Conservation (phyloP, 2,888 invertebrate genomes). For the Sialis lutaria region DNA sequence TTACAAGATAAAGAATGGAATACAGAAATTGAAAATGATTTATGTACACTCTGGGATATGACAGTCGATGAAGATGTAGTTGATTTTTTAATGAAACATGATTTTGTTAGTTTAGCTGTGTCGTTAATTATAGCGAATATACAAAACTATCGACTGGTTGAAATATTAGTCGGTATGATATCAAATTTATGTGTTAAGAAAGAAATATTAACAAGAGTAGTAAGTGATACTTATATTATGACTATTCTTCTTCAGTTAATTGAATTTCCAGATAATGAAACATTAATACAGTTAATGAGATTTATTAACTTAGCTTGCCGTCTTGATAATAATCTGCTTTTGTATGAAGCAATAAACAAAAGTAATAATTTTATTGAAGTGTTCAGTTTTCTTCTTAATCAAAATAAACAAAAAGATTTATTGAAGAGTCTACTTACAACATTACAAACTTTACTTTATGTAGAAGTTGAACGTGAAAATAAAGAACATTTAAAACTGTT, state of each 20-base stretch:
- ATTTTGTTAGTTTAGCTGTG: slow-evolving; percentile 45
- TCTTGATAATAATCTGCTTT: neutral
- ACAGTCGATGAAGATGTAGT: slow-evolving; percentile 63
- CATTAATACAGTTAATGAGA: slow-evolving; percentile 55
- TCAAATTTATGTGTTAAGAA: slow-evolving; percentile 65
- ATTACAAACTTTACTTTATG: neutral
- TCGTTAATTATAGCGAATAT: slow-evolving; percentile 35
- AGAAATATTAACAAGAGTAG: slow-evolving; percentile 36
- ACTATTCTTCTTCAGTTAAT: slow-evolving; percentile 35
- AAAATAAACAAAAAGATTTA: slow-evolving; percentile 15
- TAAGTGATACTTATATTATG: slow-evolving; percentile 37
- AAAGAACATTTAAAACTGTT: neutral
- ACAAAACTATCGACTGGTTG: slow-evolving; percentile 46
- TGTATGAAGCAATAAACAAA: neutral
- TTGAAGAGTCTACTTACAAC: neutral
- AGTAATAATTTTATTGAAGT: neutral
- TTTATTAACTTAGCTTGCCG: slow-evolving; percentile 32
- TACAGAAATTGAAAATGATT: slow-evolving; percentile 48
- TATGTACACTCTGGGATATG: slow-evolving; percentile 75
- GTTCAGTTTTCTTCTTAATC: neutral
- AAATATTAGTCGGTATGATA: slow-evolving; percentile 69
- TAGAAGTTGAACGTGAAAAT: neutral
- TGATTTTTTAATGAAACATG: slow-evolving; percentile 44
- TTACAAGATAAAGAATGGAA: slow-evolving; percentile 38
- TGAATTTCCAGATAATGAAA: slow-evolving; percentile 47